These are phyloP conservation scores for Menura novaehollandiae DNA, from an alignment of 2,113 vertebrate genomes.

Conservation along the genomic window DNA sequence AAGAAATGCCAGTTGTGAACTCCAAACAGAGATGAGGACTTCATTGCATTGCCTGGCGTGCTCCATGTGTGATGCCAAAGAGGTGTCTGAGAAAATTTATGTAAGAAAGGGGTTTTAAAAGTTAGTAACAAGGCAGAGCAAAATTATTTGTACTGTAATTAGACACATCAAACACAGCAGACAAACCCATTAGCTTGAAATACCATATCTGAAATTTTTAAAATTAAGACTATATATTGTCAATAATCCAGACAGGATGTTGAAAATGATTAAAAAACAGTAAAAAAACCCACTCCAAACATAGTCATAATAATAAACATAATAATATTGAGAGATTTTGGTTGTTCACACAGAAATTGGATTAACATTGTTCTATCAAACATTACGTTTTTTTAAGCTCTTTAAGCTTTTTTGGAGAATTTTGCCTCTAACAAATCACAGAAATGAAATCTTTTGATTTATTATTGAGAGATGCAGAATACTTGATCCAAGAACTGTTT, in stretches of 20 bases:
- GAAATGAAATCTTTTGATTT: neutral
- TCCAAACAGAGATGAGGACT: neutral
- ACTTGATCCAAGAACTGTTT: neutral
- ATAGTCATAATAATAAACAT: neutral
- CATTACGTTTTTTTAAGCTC: fast-evolving
- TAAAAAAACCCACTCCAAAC: neutral
- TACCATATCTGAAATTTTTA: neutral
- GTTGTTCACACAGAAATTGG: neutral
- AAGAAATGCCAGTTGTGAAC: neutral
- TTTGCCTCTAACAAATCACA: neutral
- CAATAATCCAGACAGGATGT: neutral
- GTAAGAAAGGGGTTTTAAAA: neutral
- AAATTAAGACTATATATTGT: neutral
- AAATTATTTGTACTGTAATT: neutral
- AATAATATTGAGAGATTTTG: neutral
- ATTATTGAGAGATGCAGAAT: neutral
- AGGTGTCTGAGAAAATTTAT: neutral
- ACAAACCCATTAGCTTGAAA: neutral
- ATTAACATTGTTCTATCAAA: neutral
- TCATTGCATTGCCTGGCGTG: neutral
- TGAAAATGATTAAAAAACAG: neutral
- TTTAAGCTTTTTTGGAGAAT: neutral
- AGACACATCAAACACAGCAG: neutral
- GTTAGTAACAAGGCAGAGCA: neutral
- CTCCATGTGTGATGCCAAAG: neutral